Base-by-base conservation (phyloP, 1,140 invertebrate genomes). In the Brachionus calyciflorus region DNA sequence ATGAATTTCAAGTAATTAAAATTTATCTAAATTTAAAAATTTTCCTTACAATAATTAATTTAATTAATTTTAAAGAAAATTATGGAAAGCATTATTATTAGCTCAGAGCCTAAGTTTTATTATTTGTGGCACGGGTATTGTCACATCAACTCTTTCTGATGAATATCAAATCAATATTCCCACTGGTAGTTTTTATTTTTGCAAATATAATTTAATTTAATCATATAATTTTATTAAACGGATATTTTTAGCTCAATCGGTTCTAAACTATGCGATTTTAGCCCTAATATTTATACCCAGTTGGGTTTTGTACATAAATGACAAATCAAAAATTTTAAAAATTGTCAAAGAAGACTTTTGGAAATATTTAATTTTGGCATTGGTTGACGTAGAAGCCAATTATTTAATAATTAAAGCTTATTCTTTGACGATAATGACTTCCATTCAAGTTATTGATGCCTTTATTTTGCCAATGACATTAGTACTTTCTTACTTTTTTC, bases 381-480 rank as follows among this genome's bases (percentile, higher is more conserved):
- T 90, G n/a, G 88, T 90, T 77, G 92, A 94, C 84, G 92, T 93
- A 4, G 89, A 91, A 83, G 90, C 90, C 24, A 91, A 91, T 82
- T 91, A 89, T 76, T 82, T 91, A 73, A 87, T 91, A 68, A 89
- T 90, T 21, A 89, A 89, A 68, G 90, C 91, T 3, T 91, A 91
- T 85, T 88, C 89, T 78, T 87, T 84, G 78, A 88, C 87, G 0
- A 86, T 85, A 37, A 81, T 87, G 3, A 87, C 87, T 7, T 86
- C 84, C 79, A 85, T 87, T 28, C 86, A 87, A 82, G 85, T 73
- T 37, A 73, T 73, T 40, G 69, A 73, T 53, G 69, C 69, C 9
- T 91, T 92, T 77, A 91, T 91, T 19, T 92, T 94, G 78, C 91
- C 92, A 1, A 90, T 90, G 19, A 91, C 92, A 3, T 82, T 94